These are phyloP conservation scores for Xylocampa areola DNA, from an alignment of 2,888 invertebrate genomes.

Conservation along the genomic window DNA sequence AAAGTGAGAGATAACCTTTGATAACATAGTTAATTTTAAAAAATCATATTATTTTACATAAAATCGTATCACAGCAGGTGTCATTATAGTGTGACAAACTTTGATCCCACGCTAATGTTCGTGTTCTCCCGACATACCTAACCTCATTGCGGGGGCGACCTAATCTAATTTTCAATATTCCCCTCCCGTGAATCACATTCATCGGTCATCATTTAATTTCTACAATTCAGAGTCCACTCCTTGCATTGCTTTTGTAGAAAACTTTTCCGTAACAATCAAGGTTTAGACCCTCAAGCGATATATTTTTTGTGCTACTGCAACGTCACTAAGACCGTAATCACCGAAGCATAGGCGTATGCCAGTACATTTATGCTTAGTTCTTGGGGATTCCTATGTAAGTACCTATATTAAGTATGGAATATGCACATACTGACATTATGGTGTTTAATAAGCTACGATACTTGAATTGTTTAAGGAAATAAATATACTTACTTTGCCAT, in stretches of 20 bases:
- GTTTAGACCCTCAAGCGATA: neutral
- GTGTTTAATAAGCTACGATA: slow-evolving; percentile 25
- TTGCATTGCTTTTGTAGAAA: neutral
- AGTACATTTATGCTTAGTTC: neutral
- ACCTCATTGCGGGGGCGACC: slow-evolving; percentile 67
- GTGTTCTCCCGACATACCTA: slow-evolving; percentile 65
- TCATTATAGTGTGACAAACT: slow-evolving; percentile 63
- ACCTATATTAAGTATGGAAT: neutral
- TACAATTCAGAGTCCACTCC: no score
- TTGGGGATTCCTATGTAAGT: slow-evolving; percentile 5
- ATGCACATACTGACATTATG: slow-evolving; percentile 7
- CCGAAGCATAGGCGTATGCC: neutral
- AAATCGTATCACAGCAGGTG: slow-evolving; percentile 64
- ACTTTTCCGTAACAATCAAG: neutral
- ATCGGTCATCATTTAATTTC: slow-evolving; percentile 14
- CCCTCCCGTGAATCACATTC: slow-evolving; percentile 55
- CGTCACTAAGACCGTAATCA: slow-evolving; percentile 1
- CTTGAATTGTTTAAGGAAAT: no score
- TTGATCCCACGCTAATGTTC: slow-evolving; percentile 71
- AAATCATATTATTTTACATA: slow-evolving; percentile 24
- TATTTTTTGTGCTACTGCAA: slow-evolving; percentile 2
- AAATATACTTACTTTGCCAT: no score
- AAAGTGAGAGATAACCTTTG: slow-evolving; percentile 67
- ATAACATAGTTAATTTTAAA: slow-evolving; percentile 58
- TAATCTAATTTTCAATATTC: slow-evolving; percentile 65